phyloP scores from a whole-genome alignment of 2,888 invertebrate genomes.

The Tineola bisselliella region DNA sequence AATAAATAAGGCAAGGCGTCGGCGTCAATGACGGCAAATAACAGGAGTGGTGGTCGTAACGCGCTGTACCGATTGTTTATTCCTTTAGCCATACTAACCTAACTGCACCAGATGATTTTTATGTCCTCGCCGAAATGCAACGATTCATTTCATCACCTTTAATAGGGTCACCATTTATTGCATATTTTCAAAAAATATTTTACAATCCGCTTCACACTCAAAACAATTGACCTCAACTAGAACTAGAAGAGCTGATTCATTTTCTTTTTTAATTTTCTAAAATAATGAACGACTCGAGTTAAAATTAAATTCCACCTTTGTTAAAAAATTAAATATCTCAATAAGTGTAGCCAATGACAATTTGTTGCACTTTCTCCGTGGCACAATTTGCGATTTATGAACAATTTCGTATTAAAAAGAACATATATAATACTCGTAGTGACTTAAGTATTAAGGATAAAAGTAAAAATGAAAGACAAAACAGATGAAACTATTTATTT shows the following conservation, averaged over 20 bases:
- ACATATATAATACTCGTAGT: neutral
- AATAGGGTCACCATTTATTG: neutral
- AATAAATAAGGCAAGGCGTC: constrained; percentile 31
- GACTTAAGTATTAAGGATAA: neutral
- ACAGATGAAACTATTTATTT: neutral
- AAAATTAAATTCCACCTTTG: neutral
- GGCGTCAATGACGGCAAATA: constrained; percentile 41
- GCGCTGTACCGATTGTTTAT: constrained; percentile 19
- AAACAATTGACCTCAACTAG: neutral
- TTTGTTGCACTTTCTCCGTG: neutral
- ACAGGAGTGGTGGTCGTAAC: constrained; percentile 33
- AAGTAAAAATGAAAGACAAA: neutral
- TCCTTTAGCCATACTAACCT: neutral
- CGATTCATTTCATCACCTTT: neutral
- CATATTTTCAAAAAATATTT: neutral
- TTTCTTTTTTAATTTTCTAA: neutral
- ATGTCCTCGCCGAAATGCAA: constrained; percentile 1
- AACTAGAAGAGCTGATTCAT: neutral
- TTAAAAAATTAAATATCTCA: neutral
- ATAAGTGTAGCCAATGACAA: neutral
- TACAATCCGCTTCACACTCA: neutral
- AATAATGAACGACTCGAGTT: neutral
- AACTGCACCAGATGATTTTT: constrained; percentile 5
- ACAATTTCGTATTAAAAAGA: neutral
- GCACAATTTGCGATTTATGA: neutral